Base-by-base conservation (phyloP, 2,113 vertebrate species). In the Holacanthus passer region DNA sequence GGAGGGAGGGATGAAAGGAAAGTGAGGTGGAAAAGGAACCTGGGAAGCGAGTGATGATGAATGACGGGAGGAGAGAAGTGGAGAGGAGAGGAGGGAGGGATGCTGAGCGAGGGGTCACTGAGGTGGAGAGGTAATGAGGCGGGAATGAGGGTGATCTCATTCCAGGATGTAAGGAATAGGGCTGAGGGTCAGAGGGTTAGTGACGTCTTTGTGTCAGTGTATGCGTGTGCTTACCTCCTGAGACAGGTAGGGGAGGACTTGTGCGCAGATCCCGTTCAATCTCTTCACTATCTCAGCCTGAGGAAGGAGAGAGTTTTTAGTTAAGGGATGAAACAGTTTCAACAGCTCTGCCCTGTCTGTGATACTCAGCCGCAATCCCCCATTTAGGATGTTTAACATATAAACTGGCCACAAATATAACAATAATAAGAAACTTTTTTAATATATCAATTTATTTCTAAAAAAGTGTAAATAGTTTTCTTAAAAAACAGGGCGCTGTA, bases 251-350 rank as follows among this genome's bases (percentile, higher is more conserved):
- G 98, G 98, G 74, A 99, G 96, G 84, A 99, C 97, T 93, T 99
- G 98, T 14, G 98, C 98, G 20, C 98, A 99, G 87, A 99, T 99
- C 64, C 97, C 98, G 1, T 99, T 99, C 93, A 99, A 94, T 94
- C 98, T 95, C 95, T 99, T 99, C 85, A 99, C 98, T 0, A 99
- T 99, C 91, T 99, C 98, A 20, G 98, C 98, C 98, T 99, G 85
- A 24, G 47, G 41, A 77, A 29, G n/a, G 19, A 85, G 35, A 71
- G 2, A 22, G 31, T 5, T 13, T 16, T 85, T 64, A 73, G 17
- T 72, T n/a, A 9, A 39, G 50, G 4, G 24, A 32, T 1, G 24
- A 74, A 10, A 55, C 4, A 7, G 31, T 58, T 16, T 22, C 16
- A 45, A 27, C 43, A 10, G 27, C 37, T 19, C 47, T 69, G 17